Base-by-base conservation (phyloP, 2,888 invertebrate species). In the Cartodere bifasciata region DNA sequence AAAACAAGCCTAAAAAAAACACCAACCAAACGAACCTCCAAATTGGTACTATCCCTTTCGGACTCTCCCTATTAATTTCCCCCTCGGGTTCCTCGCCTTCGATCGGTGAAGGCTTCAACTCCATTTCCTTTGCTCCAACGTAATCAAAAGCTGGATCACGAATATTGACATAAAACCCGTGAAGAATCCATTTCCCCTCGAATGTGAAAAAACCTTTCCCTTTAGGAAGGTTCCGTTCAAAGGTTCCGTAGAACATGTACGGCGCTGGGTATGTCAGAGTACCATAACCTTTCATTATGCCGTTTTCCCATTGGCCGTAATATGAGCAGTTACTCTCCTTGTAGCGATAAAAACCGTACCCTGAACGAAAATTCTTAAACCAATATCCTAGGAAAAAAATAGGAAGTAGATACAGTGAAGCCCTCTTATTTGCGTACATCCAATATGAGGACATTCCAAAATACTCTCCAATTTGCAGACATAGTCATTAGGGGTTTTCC, bases 191-290 rank as follows among this genome's bases (percentile, higher is more conserved):
- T 38, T 74, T 72, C n/a, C 73, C 71, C 39, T 82, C 75, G 44
- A 84, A 85, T 3, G 75, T 72, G 45, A 79, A 85, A 33, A 80
- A 77, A 0, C 83, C 83, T 0, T 71, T 68, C 0, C 84, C 85
- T 43, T 70, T 70, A 0, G 82, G 80, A 51, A 74, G 64, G 17
- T 77, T 73, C 36, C 65, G 67, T 32, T 72, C 62, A 75, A 84
- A 86, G 4, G 61, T 65, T 1, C 85, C 85, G 46, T 84, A 78
- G 44, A 69, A 76, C 14, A 77, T 68, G 32, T 73, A 73, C 17
- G 54, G 48, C 5, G 70, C 60, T 0, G 72, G 70, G 42, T 79
- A 75, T 28, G 76, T 69, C 2, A 83, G 59, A 53, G 83, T 77
- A 0, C 81, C 83, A 0, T 78, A 72, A 21, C 81, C 86, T 53